Conservation (phyloP, 1,140 invertebrate species). For the Forficula auricularia region DNA sequence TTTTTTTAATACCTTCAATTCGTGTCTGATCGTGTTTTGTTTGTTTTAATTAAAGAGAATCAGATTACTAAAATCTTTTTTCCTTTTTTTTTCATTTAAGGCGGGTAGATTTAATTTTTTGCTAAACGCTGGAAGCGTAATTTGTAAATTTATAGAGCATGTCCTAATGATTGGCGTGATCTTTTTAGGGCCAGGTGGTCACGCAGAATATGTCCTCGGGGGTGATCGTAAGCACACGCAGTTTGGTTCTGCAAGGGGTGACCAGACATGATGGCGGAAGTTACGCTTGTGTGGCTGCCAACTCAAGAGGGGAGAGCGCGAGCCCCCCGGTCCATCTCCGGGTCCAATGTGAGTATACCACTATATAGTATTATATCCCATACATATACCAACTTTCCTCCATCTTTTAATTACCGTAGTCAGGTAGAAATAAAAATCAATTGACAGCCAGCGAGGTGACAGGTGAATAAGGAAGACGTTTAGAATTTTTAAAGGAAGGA, state of each 20-base stretch:
- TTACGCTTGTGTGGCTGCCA: constrained; percentile 67
- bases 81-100: constrained; percentile 2
- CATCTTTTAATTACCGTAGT: too few relatives aligned
- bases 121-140: background rate
- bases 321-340: constrained; percentile 56
- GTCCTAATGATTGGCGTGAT: constrained; percentile 8
- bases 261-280: constrained; percentile 59
- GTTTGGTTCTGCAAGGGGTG: constrained; percentile 68
- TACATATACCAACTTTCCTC: too few relatives aligned
- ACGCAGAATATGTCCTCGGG: constrained; percentile 67
- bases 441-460: too few relatives aligned
- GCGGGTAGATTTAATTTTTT: background rate
- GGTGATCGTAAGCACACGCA: constrained; percentile 71
- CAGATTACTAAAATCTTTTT: constrained; percentile 3
- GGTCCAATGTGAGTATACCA: constrained; percentile 58
- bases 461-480: too few relatives aligned
- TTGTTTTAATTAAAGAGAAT: too few relatives aligned
- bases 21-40: too few relatives aligned
- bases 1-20: too few relatives aligned
- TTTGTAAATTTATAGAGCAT: background rate
- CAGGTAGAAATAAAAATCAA: too few relatives aligned
- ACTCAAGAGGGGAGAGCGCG: constrained; percentile 62
- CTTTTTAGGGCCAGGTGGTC: constrained; percentile 49
- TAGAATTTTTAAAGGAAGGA: too few relatives aligned
- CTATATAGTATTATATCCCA: too few relatives aligned